Conservation (phyloP, 2,888 invertebrate genomes). For the Suillia variegata region DNA sequence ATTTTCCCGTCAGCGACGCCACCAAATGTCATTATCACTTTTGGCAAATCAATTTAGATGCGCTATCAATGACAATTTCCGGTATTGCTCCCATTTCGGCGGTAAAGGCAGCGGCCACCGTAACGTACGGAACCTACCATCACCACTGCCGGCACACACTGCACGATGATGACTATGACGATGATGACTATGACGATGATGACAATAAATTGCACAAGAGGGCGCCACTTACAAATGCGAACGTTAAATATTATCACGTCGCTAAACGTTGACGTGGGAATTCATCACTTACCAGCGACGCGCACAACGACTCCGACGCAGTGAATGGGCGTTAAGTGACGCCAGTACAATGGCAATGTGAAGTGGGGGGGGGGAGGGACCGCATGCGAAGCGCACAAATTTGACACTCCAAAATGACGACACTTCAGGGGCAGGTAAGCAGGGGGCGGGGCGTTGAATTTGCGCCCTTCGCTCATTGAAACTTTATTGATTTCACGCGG, state of each 20-base stretch:
- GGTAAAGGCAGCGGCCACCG: too few species aligned
- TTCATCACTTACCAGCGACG: background rate
- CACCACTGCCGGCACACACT: too few species aligned
- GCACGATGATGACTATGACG: background rate
- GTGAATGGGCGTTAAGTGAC: too few species aligned
- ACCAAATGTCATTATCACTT: background rate
- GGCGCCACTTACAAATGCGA: background rate
- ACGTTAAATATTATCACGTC: slow-evolving; percentile 1
- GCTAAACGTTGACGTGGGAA: background rate
- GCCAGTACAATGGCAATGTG: too few species aligned
- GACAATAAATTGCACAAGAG: background rate
- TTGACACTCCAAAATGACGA: background rate
- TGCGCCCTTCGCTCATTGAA: background rate
- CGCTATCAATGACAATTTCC: background rate
- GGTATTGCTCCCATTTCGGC: background rate
- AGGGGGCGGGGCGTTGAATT: too few species aligned
- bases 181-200: background rate
- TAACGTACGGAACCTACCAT: too few species aligned
- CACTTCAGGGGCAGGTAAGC: too few species aligned
- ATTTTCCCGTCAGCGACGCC: background rate
- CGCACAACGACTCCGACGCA: background rate
- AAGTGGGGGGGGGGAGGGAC: too few species aligned
- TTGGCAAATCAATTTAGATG: background rate
- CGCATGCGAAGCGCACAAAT: background rate
- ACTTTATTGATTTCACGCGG: background rate